phyloP scores from a whole-genome alignment of 2,888 invertebrate genomes.

The Apamea sordens region DNA sequence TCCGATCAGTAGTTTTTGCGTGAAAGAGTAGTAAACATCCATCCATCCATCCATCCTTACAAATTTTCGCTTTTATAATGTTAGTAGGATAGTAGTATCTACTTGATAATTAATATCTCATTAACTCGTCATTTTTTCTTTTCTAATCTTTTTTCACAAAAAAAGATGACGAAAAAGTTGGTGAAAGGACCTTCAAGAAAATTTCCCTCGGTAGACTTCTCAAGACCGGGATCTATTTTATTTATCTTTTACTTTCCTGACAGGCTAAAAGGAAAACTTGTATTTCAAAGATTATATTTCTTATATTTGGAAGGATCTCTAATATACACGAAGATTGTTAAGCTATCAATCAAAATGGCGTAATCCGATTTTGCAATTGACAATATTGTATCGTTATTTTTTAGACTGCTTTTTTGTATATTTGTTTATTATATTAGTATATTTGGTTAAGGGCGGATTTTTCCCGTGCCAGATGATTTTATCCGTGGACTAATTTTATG shows the following conservation, averaged over 20 bases:
- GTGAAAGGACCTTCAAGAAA: not conserved
- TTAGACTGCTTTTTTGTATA: not conserved
- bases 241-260: conserved; percentile 38
- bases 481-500: not conserved
- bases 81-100: not conserved
- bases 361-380: conserved; percentile 22
- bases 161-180: not conserved
- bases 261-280: conserved; percentile 45
- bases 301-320: conserved; percentile 23
- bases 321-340: conserved; percentile 26
- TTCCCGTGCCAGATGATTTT: too few relatives aligned
- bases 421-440: too few relatives aligned
- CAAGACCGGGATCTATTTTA: conserved; percentile 21
- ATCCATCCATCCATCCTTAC: too few relatives aligned
- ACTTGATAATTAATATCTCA: not conserved
- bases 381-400: not conserved
- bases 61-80: too few relatives aligned
- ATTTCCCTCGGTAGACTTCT: not conserved
- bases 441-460: too few relatives aligned
- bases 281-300: conserved; percentile 44
- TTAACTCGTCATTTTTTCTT: not conserved
- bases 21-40: too few relatives aligned
- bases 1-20: too few relatives aligned
- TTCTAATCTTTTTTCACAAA: not conserved
- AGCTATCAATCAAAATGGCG: conserved; percentile 50